These are phyloP conservation scores for Aphaenogaster rudis DNA, from an alignment of 1,140 invertebrate genomes.

Conservation along the genomic window DNA sequence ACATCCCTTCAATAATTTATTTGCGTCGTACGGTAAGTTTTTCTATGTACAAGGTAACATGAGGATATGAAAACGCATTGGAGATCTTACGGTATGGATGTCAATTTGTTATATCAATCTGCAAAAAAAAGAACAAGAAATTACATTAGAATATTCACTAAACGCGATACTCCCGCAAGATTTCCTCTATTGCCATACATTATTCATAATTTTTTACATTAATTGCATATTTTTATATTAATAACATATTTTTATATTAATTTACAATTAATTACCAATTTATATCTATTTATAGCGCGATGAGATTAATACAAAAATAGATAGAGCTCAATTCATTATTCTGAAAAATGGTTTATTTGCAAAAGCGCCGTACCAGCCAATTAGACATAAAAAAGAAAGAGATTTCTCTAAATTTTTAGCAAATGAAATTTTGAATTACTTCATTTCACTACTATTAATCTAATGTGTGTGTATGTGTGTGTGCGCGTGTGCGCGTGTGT, in stretches of 20 bases:
- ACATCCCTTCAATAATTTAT: constrained; percentile 43
- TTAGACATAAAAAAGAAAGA: background rate
- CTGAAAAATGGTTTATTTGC: background rate
- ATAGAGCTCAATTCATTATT: background rate
- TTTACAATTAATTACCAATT: background rate
- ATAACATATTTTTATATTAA: no score
- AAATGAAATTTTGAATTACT: background rate
- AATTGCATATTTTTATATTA: no score
- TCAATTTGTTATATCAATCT: constrained; percentile 80
- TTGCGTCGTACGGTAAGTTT: constrained; percentile 53
- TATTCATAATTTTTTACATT: background rate
- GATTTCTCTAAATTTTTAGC: background rate
- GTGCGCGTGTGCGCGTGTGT: background rate
- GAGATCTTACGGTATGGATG: constrained; percentile 61
- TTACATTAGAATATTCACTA: constrained; percentile 13
- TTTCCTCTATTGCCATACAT: background rate
- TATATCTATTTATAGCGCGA: background rate
- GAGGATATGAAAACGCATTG: constrained; percentile 7
- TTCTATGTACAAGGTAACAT: constrained; percentile 78
- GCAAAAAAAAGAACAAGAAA: constrained; percentile 75
- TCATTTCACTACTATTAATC: background rate
- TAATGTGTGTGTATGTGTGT: background rate
- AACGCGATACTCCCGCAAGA: background rate
- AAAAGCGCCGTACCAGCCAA: background rate
- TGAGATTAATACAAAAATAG: constrained; percentile 19